Evolutionary conservation across 1,140 invertebrate species (phyloP), one percentile per base, ranked within the genome.

Genomic region (Araneus ventricosus): DNA sequence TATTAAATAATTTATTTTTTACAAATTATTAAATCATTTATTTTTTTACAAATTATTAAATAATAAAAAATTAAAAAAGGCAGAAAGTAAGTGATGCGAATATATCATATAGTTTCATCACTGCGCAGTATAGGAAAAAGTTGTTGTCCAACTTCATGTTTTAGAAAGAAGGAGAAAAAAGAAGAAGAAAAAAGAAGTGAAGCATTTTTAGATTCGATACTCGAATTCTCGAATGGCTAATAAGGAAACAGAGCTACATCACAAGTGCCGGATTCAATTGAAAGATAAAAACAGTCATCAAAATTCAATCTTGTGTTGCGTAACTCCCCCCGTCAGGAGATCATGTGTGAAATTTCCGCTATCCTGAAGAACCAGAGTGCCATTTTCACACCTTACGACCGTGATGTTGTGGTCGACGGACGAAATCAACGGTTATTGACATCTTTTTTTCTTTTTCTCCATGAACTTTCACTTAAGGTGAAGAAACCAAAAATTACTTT

Each of bases 351-450:
- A 67, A 37, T 75, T 75, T 75, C 30, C 30, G 30, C 20, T 14
- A 34, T 34, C 20, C 34, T 67, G 63, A 67, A 27, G 63, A 67
- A 27, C n/a, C n/a, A 27, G 27, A 67, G 63, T 27, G 27, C 24
- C 63, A 67, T 67, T 67, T 67, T 67, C 63, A 67, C 63, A n/a
- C 24, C 8, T 27, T 7, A 75, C 30, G 17, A n/a, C n/a, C n/a
- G n/a, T n/a, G n/a, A 24, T 63, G 30, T 34, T 14, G 14, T 30
- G 20, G 70, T 1, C 30, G 67, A 22, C 7, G 67, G 14, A n/a
- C 27, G 17, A 75, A 75, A 75, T 37, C 30, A 34, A 75, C 17
- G 70, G 70, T 75, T 75, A 75, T 75, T 75, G 30, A 75, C 70
- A 70, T 34, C 27, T 67, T 27, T 67, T 24, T 75, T 22, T 34